These are phyloP conservation scores for Clusia tigrina DNA, from an alignment of 2,888 invertebrate genomes.

Conservation along the genomic window DNA sequence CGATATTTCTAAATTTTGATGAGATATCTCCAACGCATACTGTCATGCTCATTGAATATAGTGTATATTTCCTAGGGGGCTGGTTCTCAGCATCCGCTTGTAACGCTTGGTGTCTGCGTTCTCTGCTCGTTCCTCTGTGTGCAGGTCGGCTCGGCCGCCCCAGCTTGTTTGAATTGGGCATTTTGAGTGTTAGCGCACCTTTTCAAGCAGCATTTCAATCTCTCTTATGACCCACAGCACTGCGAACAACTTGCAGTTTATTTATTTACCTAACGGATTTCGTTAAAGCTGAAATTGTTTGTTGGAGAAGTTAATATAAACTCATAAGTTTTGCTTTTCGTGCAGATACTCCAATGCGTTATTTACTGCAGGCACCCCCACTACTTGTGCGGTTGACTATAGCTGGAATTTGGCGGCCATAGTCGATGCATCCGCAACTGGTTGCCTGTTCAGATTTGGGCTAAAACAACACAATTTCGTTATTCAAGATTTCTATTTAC, in stretches of 20 bases:
- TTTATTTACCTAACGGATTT: conserved; percentile 27
- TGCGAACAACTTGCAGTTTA: background rate
- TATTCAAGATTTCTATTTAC: no score
- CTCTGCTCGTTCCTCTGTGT: background rate
- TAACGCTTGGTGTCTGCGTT: no score
- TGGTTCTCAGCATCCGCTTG: no score
- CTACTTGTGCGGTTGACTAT: background rate
- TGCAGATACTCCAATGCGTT: background rate
- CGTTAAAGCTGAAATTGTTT: conserved; percentile 26
- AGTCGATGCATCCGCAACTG: background rate
- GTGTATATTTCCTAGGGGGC: no score
- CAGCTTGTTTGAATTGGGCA: conserved; percentile 21
- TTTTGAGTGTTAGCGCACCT: conserved; percentile 21
- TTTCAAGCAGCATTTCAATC: conserved; percentile 20
- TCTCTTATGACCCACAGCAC: conserved; percentile 18
- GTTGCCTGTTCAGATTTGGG: background rate
- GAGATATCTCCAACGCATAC: no score
- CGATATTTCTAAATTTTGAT: no score
- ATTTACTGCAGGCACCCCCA: conserved; percentile 8
- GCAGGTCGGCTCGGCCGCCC: background rate
- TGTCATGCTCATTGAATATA: no score
- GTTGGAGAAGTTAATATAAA: conserved; percentile 16
- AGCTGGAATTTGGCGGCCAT: background rate
- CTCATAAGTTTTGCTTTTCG: background rate
- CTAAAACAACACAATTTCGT: conserved; percentile 6